Evolutionary conservation across 2,888 invertebrate genomes (phyloP), one percentile per base, ranked within the genome.

Genomic region (Prenolepis imparis): DNA sequence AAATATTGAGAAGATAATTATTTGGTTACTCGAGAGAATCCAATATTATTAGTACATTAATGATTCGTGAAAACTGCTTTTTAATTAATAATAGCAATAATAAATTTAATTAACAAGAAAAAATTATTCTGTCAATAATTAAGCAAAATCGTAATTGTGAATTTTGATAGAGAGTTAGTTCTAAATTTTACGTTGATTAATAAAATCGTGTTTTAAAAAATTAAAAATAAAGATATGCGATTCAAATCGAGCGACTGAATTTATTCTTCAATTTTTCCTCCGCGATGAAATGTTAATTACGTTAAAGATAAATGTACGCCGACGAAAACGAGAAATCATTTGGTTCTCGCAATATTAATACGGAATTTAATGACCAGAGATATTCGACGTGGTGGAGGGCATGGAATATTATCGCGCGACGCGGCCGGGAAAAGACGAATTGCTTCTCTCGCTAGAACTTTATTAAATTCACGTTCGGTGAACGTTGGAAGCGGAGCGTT

Each of bases 391-490:
- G 57, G 18, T 44, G 74, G 64, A 82, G 81, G 83, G 75, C 70
- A 64, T 81, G 67, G 83, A 84, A 87, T 86, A 88, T 88, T 85
- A 84, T 81, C 78, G 80, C 81, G 77, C 75, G 88, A 84, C 64
- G 84, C 77, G 85, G 75, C 66, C 74, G 24, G 74, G 86, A 91
- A 52, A 52, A 91, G 91, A 91, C 89, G 90, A 83, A 91, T 91
- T 87, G 90, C 74, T 88, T 78, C 84, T 78, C 84, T 88, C 87
- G 78, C 81, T 83, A 86, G 82, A 83, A 89, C 89, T 91, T 92
- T 92, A 92, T 92, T 92, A 92, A 92, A 92, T 90, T 88, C 87
- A 85, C 81, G 88, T 85, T 86, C 85, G 87, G 81, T 81, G 84
- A 87, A 81, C 86, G 87, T 61, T 78, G 48, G 80, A 82, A 77